Percentiles rank a stretch among this genome's conserved stretches.
Conservation (phyloP, 2,113 vertebrate species). For the Columba janthina region DNA sequence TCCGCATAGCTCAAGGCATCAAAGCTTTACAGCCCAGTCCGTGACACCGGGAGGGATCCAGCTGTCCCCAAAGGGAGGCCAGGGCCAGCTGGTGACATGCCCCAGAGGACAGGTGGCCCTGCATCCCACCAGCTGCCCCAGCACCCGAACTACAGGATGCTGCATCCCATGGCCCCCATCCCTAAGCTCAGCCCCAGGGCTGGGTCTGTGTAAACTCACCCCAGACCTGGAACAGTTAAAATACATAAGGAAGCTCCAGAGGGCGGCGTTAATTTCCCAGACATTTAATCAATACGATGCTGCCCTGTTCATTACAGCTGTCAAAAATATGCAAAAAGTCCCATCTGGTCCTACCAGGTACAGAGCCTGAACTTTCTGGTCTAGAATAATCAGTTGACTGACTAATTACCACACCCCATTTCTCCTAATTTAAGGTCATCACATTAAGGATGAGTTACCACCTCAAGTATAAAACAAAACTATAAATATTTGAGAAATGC, state of each 20-base stretch:
- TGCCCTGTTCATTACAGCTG: slow-evolving; percentile 67
- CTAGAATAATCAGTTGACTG: slow-evolving; percentile 13
- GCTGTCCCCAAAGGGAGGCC: fast-evolving
- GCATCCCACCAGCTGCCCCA: not conserved
- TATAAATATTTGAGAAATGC: slow-evolving; percentile 56
- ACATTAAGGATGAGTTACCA: slow-evolving; percentile 39
- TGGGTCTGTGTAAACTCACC: not conserved
- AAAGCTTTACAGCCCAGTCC: not conserved
- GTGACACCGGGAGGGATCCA: fast-evolving
- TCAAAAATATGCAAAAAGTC: slow-evolving; percentile 66
- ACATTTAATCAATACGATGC: slow-evolving; percentile 43
- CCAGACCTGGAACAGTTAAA: not conserved
- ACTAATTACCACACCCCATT: slow-evolving; percentile 59
- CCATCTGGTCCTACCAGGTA: slow-evolving; percentile 67
- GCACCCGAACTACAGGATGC: not conserved
- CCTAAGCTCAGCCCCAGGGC: not conserved
- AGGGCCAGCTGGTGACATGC: not conserved
- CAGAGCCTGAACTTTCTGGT: not conserved
- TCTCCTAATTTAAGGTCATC: slow-evolving; percentile 13
- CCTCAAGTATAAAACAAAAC: slow-evolving; percentile 19
- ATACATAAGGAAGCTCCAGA: slow-evolving; percentile 3
- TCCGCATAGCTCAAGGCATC: not conserved
- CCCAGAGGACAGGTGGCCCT: not conserved
- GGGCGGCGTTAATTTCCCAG: slow-evolving; percentile 48
- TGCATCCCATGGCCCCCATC: fast-evolving